Base-by-base conservation (phyloP, 2,888 invertebrate species). In the Hemicrepidius hirtus region DNA sequence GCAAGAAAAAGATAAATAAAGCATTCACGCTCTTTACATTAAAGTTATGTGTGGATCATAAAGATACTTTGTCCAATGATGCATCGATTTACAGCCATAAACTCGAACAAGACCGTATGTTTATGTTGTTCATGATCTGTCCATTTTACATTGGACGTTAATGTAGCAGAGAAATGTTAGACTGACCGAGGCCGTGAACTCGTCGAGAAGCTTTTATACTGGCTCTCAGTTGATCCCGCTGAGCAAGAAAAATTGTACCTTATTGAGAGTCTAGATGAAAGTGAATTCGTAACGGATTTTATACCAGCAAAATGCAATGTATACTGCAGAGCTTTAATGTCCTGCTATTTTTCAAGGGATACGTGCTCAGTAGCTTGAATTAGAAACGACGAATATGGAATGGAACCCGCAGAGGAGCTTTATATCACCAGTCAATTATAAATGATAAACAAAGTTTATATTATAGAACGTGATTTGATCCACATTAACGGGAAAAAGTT, bases 71-170 rank as follows among this genome's bases (percentile, higher is more conserved):
- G 60, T 68, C 62, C 50, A 44, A 50, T 62, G 68, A 68, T 53
- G 60, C 68, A 68, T 68, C 55, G 69, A 65, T 50, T 64, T 64
- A 69, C 63, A 41, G 50, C 63, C 63, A 63, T 69, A 69, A 69
- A 44, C 44, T 53, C 24, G 40, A 69, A 62, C 62, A 69, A 50
- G 64, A 53, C 50, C 41, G 32, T 57, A 64, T 20, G 53, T 63
- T 69, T 69, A 64, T 57, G 63, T 63, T 69, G 63, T 55, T 69
- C 69, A 69, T 69, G 69, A 69, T 69, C 69, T 64, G 63, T 64
- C 64, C 69, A 69, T 69, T 69, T 69, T 46, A 55, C 63, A 50
- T 60, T 24, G 44, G 69, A 63, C 55, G 64, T 63, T 64, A 69
- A 69, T 63, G 63, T 68, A 62, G 64, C 64, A 64, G 41, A 55